These are phyloP conservation scores for Acridotheres tristis DNA, from an alignment of 2,797 vertebrate genomes.

Conservation along the genomic window DNA sequence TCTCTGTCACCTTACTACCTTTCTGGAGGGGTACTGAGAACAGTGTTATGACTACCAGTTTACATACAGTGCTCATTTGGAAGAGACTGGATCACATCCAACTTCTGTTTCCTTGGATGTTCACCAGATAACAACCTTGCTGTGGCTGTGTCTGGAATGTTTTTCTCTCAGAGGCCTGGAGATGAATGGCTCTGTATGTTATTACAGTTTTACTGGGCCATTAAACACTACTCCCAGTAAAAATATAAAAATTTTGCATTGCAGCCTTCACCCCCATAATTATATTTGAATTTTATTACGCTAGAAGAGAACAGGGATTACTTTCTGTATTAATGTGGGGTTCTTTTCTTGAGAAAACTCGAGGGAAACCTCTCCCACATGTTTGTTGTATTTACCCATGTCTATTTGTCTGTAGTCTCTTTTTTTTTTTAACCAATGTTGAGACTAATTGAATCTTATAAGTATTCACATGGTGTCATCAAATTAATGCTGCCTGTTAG, in stretches of 20 bases:
- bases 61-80: neutral
- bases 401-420: neutral
- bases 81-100: slow-evolving; percentile 22
- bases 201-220: slow-evolving; percentile 19
- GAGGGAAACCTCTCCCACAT: neutral
- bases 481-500: neutral
- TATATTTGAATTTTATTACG: slow-evolving; percentile 14
- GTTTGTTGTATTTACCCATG: neutral
- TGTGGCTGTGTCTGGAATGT: neutral
- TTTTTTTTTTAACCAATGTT: neutral
- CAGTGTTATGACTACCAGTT: neutral
- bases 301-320: neutral
- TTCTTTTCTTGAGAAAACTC: slow-evolving; percentile 9
- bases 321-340: neutral
- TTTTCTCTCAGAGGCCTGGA: slow-evolving; percentile 2
- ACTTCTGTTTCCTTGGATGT: slow-evolving; percentile 5
- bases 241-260: slow-evolving; percentile 13
- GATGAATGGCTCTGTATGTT: slow-evolving; percentile 7
- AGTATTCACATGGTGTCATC: neutral
- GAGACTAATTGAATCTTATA: neutral
- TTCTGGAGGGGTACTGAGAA: neutral
- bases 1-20: neutral
- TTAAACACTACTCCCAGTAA: neutral
- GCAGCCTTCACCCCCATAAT: neutral
- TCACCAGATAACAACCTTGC: neutral